Base-by-base conservation (phyloP, 2,888 invertebrate genomes). In the Sceliomorpha sp. region DNA sequence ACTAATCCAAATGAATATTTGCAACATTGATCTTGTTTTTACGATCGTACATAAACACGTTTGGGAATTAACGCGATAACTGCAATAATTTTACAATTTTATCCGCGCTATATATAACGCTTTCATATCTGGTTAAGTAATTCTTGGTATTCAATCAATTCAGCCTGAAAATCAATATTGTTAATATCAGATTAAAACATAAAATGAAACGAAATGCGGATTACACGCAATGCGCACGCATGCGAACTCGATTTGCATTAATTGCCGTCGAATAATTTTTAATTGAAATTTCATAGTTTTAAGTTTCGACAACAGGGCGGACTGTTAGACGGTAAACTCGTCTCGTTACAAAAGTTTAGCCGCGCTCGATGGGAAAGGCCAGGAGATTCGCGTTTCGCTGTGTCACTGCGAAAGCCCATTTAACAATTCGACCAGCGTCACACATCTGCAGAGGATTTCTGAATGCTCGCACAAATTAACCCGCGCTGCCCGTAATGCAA, bases 401-500 rank as follows among this genome's bases (percentile, higher is more conserved):
- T 29, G 29, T n/a, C 29, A 29, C 29, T 29, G 29, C n/a, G n/a
- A 42, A 45, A 45, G 13, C 17, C 31, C 31, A 45, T n/a, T 45
- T 45, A 45, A 45, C 44, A 45, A 45, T 31, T 45, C 20, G 31
- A 20, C 27, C 27, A 15, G 13, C 31, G 29, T 42, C n/a, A 8
- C 17, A 13, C 24, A 29, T 29, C 29, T 32, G 32, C 32, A 13
- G 13, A 14, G 0, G 14, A 15, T 34, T 27, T 26, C 7, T 26
- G n/a, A 8, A 2, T 17, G 9, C 14, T 24, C 36, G 6, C 15
- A 26, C 8, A 27, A 26, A 37, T 27, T 27, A 37, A 26, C 26
- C 14, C 27, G 15, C 37, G 20, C 26, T 10, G 50, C 37, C 17
- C 15, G 13, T 37, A 34, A 50, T 26, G 50, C 37, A 37, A 37